Base-by-base conservation (phyloP, 2,888 invertebrate species). In the Amiota communis region DNA sequence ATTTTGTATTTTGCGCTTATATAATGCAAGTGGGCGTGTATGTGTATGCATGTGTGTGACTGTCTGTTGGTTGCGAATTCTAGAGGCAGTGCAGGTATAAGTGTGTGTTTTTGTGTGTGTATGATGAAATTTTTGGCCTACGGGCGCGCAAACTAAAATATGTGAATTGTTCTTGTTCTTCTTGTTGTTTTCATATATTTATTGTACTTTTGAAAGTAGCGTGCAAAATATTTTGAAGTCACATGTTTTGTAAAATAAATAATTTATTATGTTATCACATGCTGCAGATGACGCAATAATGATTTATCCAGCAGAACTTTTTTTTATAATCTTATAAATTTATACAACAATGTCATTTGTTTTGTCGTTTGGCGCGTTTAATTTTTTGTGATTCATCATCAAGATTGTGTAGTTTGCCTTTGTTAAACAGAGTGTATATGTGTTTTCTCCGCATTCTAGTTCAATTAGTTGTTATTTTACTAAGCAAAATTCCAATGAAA, bases 21-120 rank as follows among this genome's bases (percentile, higher is more conserved):
- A 83, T 82, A 84, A 82, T 81, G 79, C 75, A 77, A 78, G 78
- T 81, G 84, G 85, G 85, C 80, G 85, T 82, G 15, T 74, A 36
- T 70, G 46, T 20, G 59, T 59, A 17, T 23, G 23, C 23, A 3
- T 23, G 23, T 23, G 23, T 23, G 23, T 23, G 23, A 23, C 1
- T 23, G n/a, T 57, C 15, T 12, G 9, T 57, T 57, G 12, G 13
- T 56, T 56, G 57, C 57, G 10, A 15, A n/a, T n/a, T 59, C 10
- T 15, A 20, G 59, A 20, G 8, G 12, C 13, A 11, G 10, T 59
- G 59, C 23, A n/a, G 23, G 36, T 36, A 6, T 36, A 6, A 4
- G 36, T 36, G 49, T 69, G 10, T 20, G 53, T 69, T 12, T 53
- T 36, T 53, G 68, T 53, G 68, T n/a, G 51, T 71, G 71, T 36